Percentiles rank a stretch among this genome's conserved stretches.
Evolutionary conservation across 2,797 vertebrate genomes (phyloP).

Genomic region (Semotilus atromaculatus): DNA sequence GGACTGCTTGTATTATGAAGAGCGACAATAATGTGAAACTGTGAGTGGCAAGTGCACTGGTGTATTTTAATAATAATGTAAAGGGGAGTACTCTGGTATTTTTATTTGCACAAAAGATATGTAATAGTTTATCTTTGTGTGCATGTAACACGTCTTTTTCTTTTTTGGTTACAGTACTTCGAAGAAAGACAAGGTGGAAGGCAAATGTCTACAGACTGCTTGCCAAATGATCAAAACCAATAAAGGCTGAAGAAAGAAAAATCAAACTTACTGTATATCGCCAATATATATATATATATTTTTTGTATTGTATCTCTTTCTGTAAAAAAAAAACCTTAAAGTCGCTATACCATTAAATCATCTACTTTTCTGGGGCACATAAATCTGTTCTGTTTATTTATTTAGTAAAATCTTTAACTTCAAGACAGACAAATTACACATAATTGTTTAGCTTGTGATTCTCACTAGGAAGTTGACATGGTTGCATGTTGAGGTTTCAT

Average conservation of each 20-base stretch:
- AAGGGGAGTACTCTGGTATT: not conserved
- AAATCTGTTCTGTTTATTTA: not conserved
- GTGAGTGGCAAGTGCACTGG: not conserved
- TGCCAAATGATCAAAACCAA: not conserved
- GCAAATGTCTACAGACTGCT: not conserved
- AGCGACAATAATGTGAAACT: not conserved
- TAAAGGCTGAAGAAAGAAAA: not conserved
- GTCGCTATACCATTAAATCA: not conserved
- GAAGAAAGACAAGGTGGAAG: not conserved
- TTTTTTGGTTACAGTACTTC: not conserved
- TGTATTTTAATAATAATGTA: not conserved
- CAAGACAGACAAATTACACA: not conserved
- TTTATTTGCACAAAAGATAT: not conserved
- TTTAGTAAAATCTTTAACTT: not conserved
- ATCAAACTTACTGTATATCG: not conserved
- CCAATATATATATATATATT: too few species aligned
- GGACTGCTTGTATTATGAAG: constrained; percentile 9
- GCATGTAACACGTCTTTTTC: not conserved
- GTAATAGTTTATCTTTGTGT: not conserved
- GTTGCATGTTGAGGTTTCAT: too few species aligned
- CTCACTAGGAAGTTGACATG: not conserved
- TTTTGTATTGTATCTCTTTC: not conserved
- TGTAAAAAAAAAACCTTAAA: not conserved
- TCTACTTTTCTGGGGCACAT: not conserved
- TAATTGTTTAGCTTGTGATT: not conserved